A percentile compares a stretch with the other conserved stretches of the same genome.
These are phyloP conservation scores for Pristionchus arcanus DNA, from an alignment of 2,888 invertebrate genomes.

Conservation along the genomic window DNA sequence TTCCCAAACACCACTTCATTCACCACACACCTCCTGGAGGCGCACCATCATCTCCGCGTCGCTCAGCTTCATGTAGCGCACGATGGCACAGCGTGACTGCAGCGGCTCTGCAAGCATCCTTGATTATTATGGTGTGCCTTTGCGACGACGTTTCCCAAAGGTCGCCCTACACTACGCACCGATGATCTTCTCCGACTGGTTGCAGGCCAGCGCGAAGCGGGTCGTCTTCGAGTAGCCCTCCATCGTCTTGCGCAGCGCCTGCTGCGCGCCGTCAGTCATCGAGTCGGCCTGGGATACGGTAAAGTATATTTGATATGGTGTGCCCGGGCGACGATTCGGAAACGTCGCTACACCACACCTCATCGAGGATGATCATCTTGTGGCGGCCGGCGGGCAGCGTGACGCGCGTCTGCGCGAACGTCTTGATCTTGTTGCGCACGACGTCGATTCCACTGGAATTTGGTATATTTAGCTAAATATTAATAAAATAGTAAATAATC, in stretches of 20 bases:
- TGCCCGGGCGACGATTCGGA: neutral
- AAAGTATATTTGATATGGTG: neutral
- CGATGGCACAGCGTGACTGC: conserved; percentile 97
- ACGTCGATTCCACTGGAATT: conserved; percentile 92
- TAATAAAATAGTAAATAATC: too few relatives aligned
- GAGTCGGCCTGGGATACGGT: conserved; percentile 80
- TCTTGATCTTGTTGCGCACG: conserved; percentile 97
- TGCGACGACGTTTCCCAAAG: neutral
- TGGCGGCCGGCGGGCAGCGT: conserved; percentile 93
- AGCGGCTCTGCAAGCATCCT: conserved; percentile 88
- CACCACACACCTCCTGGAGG: conserved; percentile 84
- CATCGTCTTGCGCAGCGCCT: conserved; percentile 95
- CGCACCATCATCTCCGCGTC: conserved; percentile 93
- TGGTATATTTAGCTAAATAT: neutral
- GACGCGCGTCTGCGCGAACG: conserved; percentile 84
- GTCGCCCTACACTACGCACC: conserved; percentile 77
- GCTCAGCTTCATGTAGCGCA: conserved; percentile 91
- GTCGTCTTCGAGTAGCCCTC: conserved; percentile 98
- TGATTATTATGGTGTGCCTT: neutral
- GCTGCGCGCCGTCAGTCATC: conserved; percentile 98
- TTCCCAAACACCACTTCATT: neutral
- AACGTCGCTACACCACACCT: conserved; percentile 79
- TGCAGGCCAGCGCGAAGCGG: conserved; percentile 96
- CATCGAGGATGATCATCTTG: conserved; percentile 97
- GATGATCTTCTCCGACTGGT: conserved; percentile 98